These are phyloP conservation scores for Sebastes wilsoni DNA, from an alignment of 2,797 vertebrate genomes.

Conservation along the genomic window DNA sequence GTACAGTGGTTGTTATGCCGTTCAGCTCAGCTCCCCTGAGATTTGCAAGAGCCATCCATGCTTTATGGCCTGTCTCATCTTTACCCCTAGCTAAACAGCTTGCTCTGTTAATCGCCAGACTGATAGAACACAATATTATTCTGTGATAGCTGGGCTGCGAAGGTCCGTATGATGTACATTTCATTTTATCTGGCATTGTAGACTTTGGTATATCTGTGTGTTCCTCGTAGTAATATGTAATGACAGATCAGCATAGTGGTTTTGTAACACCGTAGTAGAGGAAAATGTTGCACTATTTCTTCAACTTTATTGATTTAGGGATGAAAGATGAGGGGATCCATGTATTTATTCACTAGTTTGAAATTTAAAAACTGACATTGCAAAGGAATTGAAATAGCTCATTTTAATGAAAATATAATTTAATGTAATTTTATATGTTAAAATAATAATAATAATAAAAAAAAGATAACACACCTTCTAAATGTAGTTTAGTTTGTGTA, in stretches of 20 bases:
- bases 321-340: not conserved
- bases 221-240: not conserved
- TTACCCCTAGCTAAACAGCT: not conserved
- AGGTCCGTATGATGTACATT: not conserved
- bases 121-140: not conserved
- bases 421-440: not conserved
- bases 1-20: slow-evolving; percentile 25
- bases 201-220: not conserved
- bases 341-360: not conserved
- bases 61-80: not conserved
- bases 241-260: not conserved
- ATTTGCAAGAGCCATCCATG: not conserved
- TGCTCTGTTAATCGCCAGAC: not conserved
- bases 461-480: not conserved
- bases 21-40: slow-evolving; percentile 16
- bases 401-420: not conserved
- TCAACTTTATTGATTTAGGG: not conserved
- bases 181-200: not conserved
- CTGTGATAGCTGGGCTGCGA: not conserved
- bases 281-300: not conserved
- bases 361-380: not conserved
- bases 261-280: not conserved
- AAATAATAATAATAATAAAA: not conserved
- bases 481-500: not conserved
- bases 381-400: not conserved